These are phyloP conservation scores for Gallinago nigripennis DNA, from an alignment of 2,797 vertebrate genomes.

Conservation along the genomic window DNA sequence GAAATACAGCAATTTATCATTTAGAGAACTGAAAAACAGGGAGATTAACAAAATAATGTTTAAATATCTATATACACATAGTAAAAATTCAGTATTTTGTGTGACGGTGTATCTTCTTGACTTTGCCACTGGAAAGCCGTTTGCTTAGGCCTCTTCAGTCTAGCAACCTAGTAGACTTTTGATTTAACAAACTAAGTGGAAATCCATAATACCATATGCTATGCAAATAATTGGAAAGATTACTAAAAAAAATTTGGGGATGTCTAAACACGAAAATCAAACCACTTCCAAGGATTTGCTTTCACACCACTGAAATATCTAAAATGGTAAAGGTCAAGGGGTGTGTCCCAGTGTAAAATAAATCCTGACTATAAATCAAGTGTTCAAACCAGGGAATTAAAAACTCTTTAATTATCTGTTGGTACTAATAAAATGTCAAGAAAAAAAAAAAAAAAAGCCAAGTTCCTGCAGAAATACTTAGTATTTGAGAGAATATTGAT, in stretches of 20 bases:
- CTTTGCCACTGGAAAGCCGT: neutral
- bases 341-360: neutral
- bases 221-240: neutral
- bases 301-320: conserved; percentile 6
- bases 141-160: neutral
- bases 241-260: neutral
- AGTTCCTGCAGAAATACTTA: conserved; percentile 47
- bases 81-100: neutral
- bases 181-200: neutral
- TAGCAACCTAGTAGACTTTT: neutral
- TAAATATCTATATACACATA: neutral
- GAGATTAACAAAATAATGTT: neutral
- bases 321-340: neutral
- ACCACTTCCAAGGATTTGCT: neutral
- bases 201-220: neutral
- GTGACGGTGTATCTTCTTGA: neutral
- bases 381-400: conserved; percentile 1
- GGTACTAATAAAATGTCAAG: neutral
- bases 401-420: conserved; percentile 25
- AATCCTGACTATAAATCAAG: conserved; percentile 50
- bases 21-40: neutral
- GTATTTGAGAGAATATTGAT: conserved; percentile 27
- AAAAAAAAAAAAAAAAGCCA: neutral
- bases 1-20: neutral
- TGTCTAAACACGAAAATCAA: conserved; percentile 30